Evolutionary conservation across 2,888 invertebrate genomes (phyloP), one percentile per base, ranked within the genome.

Genomic region (Patella depressa): DNA sequence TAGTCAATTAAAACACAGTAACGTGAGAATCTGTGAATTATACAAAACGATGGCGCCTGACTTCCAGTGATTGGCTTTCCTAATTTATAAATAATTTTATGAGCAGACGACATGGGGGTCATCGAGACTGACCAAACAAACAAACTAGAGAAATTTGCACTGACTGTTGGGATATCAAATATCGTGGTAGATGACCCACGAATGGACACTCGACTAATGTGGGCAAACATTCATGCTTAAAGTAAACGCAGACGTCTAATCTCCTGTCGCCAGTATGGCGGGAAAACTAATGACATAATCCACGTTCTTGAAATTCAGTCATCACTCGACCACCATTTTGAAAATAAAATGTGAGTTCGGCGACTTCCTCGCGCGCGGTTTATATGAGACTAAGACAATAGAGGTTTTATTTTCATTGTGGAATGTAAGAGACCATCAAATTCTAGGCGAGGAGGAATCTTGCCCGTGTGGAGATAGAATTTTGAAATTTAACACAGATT

Each of bases 211-310:
- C 24, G 19, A 19, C 11, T 65, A 24, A 65, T 24, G 19, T 65
- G 19, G 14, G 65, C 14, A 65, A 65, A 65, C 65, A 65, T 19
- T 19, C 19, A 65, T 24, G 24, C 12, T 24, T 24, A 24, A 24
- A 65, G 3, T 19, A 65, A 24, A 65, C 19, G 14, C 24, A 24
- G 19, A 65, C 65, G 65, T 24, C 65, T 65, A 65, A 65, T 65
- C 65, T 24, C 19, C 65, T 14, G 65, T 24, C 65, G 65, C 65
- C 65, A 65, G 65, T 24, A 9, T 65, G 65, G 65, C 65, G 19
- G 19, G 65, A 65, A 65, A 65, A 65, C 24, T 24, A 65, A 65
- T 65, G 65, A 24, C 65, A 65, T 65, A 65, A 65, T 14, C 65
- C 24, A 65, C 45, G 45, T 45, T 45, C 45, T 45, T 45, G 45